Evolutionary conservation across 1,140 invertebrate species (phyloP), one percentile per base, ranked within the genome.

Genomic region (Forficula auricularia): DNA sequence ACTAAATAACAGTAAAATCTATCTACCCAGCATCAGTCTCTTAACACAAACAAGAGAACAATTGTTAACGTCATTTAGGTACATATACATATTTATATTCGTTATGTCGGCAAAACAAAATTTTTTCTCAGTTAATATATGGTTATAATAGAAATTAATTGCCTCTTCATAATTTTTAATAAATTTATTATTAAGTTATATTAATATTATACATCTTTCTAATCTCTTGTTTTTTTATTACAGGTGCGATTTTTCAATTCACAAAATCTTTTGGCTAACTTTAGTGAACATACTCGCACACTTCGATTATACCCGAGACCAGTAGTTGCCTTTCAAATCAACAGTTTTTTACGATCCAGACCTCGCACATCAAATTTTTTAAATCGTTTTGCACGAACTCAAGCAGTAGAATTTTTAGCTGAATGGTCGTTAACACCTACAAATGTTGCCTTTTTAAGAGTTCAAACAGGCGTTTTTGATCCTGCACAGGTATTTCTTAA

Each of bases 241-340:
- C 58, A 86, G 81, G 77, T 96, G 2, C 76, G 89, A 9, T 99
- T 98, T 58, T 98, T 98, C 70, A 97, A 98, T 57, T 96, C 94
- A 0, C 78, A 92, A 56, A 98, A 98, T 56, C 71, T 96, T 0
- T 62, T 99, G 48, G 91, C 89, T 0, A 98, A 99, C 56, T 98
- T 98, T 57, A 83, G 82, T 36, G 95, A 99, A 56, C 95, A 98
- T 59, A 98, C 94, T 0, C 70, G 96, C 32, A 99, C 94, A 0
- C 62, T 99, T 15, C 71, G 96, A 6, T 65, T 99, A 0, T 98
- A 98, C 64, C 96, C 96, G 0, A 65, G 96, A 40, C 95, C 96
- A 0, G 95, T 99, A 9, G 95, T 98, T 8, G 92, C 94, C 7
- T 96, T 99, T 56, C 96, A 99, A 66, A 88, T 95, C 38, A 95